These are phyloP conservation scores for Callospermophilus lateralis DNA, from an alignment of 2,113 vertebrate species.

Conservation along the genomic window DNA sequence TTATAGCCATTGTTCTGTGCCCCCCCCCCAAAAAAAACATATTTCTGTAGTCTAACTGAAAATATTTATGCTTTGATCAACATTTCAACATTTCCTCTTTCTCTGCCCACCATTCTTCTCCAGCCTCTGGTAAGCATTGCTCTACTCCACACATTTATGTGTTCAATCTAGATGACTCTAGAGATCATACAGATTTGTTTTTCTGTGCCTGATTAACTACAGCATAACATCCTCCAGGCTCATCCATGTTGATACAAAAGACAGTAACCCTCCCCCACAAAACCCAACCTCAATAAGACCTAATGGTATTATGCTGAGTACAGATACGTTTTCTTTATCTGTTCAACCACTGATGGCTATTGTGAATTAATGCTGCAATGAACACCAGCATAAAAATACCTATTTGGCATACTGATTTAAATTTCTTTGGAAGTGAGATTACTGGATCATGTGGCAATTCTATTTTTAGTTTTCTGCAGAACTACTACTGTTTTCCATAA, in stretches of 20 bases:
- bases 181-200: not conserved
- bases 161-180: not conserved
- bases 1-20: not conserved
- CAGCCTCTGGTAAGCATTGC: not conserved
- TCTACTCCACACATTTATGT: not conserved
- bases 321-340: not conserved
- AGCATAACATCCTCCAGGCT: not conserved
- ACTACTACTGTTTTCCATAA: not conserved
- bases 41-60: not conserved
- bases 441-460: not conserved
- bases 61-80: not conserved
- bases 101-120: accelerated
- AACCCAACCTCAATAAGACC: not conserved
- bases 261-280: not conserved
- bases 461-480: not conserved
- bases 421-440: not conserved
- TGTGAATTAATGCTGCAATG: not conserved
- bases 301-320: not conserved
- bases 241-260: not conserved
- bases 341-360: not conserved
- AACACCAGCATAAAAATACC: not conserved
- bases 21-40: not conserved
- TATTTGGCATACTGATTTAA: not conserved
- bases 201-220: not conserved
- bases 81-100: not conserved